Percentiles rank a stretch among this genome's conserved stretches.
Evolutionary conservation across 2,113 vertebrate genomes (phyloP).

Genomic region (Laticauda colubrina): DNA sequence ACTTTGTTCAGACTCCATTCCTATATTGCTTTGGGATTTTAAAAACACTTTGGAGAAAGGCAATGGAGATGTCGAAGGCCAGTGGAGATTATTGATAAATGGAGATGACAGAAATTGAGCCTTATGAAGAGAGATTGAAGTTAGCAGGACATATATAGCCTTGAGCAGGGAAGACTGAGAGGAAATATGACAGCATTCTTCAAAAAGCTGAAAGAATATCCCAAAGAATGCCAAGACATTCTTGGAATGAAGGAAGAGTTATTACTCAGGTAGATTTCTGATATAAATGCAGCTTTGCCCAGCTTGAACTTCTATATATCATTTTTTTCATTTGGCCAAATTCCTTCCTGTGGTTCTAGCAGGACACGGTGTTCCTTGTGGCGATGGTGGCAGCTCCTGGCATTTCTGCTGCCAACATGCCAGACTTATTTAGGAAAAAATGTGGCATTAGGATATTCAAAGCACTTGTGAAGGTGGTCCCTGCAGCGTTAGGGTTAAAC

Average conservation of each 20-base stretch:
- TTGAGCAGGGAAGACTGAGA: neutral
- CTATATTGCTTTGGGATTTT: neutral
- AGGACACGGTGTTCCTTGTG: neutral
- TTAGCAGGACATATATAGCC: neutral
- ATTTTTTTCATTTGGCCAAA: neutral
- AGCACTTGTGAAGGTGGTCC: neutral
- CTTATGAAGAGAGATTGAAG: neutral
- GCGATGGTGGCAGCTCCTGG: neutral
- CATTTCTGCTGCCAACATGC: neutral
- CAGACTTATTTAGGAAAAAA: neutral
- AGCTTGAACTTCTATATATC: neutral
- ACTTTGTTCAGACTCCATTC: neutral
- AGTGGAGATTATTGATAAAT: neutral
- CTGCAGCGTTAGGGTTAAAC: fast-evolving
- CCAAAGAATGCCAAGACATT: neutral
- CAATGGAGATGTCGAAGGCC: neutral
- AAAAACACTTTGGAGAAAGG: neutral
- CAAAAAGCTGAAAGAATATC: neutral
- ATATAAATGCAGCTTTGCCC: neutral
- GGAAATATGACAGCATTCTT: neutral
- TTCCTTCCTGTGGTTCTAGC: neutral
- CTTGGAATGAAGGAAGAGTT: neutral
- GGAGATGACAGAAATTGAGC: neutral
- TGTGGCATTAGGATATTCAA: neutral
- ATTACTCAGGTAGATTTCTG: neutral